Percentiles rank a stretch among this genome's conserved stretches.
Evolutionary conservation across 2,113 vertebrate species (phyloP).

Genomic region (Lepus americanus): DNA sequence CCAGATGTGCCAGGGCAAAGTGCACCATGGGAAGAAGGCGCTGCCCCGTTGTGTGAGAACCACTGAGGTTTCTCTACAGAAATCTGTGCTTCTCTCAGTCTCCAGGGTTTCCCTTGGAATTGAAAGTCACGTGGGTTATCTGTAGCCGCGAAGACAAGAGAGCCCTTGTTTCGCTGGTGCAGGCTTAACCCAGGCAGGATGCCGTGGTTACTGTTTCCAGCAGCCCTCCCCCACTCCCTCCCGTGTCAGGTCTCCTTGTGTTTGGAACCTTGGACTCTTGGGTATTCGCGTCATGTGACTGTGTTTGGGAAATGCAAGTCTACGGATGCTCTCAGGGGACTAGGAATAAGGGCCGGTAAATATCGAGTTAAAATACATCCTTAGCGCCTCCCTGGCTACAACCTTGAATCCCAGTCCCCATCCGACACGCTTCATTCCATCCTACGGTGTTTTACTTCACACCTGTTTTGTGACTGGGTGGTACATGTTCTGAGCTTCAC

Average conservation of each 20-base stretch:
- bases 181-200: not conserved
- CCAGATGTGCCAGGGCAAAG: not conserved
- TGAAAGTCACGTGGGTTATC: not conserved
- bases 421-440: not conserved
- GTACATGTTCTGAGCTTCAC: not conserved
- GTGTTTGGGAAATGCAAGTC: not conserved
- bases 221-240: not conserved
- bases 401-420: not conserved
- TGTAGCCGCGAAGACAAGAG: not conserved
- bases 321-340: not conserved
- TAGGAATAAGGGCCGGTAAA: constrained; percentile 55
- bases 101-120: constrained; percentile 28
- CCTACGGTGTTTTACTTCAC: not conserved
- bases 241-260: not conserved
- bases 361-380: constrained; percentile 50
- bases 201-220: not conserved
- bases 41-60: not conserved
- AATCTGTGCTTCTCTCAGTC: not conserved
- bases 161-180: not conserved
- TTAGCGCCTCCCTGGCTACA: constrained; percentile 26
- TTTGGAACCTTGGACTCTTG: not conserved
- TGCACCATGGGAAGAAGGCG: not conserved
- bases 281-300: not conserved
- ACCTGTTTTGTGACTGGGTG: not conserved
- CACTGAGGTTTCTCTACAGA: not conserved